phyloP scores from a whole-genome alignment of 53 echinoderm and acorn worm genomes.

The Holothuria leucospilota region DNA sequence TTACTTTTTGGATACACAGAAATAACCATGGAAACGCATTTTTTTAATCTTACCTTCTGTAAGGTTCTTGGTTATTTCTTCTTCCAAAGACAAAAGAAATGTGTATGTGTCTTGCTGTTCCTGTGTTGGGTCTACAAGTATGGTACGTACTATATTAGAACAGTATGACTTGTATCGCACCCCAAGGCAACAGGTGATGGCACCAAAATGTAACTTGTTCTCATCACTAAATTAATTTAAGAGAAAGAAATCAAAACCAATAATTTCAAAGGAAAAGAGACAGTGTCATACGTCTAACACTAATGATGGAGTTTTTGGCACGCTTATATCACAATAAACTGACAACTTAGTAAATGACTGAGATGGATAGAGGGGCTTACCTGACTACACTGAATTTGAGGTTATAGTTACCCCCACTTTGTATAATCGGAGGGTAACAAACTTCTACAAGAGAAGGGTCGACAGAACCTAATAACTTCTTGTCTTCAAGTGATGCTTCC shows the following conservation, averaged over 20 bases:
- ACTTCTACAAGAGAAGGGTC: constrained; percentile 87
- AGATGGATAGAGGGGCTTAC: constrained; percentile 40
- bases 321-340: too few relatives aligned
- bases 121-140: constrained; percentile 92
- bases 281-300: too few relatives aligned
- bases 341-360: too few relatives aligned
- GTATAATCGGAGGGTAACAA: constrained; percentile 98
- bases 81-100: constrained; percentile 84
- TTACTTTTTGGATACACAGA: too few relatives aligned
- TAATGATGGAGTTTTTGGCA: too few relatives aligned
- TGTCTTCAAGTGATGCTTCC: constrained; percentile 92
- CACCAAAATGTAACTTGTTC: constrained; percentile 97
- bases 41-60: constrained; percentile 66
- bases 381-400: constrained; percentile 99
- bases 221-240: constrained; percentile 76
- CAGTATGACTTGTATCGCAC: constrained; percentile 98
- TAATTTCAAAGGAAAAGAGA: too few relatives aligned
- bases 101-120: constrained; percentile 93
- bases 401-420: constrained; percentile 98
- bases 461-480: constrained; percentile 86
- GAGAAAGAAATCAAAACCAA: too few relatives aligned
- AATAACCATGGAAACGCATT: too few relatives aligned
- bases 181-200: constrained; percentile 93
- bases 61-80: constrained; percentile 75
- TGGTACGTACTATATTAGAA: constrained; percentile 95